These are phyloP conservation scores for Cervus canadensis DNA, from an alignment of 2,113 vertebrate species.

Conservation along the genomic window DNA sequence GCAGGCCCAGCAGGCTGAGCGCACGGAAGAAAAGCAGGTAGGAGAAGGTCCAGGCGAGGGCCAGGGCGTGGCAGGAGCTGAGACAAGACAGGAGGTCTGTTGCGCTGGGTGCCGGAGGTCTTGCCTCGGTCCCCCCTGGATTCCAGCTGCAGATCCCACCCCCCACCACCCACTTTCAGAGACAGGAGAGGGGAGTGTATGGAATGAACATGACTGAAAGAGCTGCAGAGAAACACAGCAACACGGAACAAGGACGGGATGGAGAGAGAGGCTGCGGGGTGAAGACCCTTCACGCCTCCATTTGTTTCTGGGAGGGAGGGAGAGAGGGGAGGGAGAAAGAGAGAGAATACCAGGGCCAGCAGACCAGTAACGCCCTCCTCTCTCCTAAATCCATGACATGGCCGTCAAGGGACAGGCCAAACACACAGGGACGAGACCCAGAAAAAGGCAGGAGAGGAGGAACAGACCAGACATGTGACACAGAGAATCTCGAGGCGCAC, in stretches of 20 bases:
- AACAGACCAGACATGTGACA: not conserved
- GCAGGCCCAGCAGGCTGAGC: slow-evolving; percentile 82
- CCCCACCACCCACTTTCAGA: not conserved
- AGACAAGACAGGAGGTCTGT: not conserved
- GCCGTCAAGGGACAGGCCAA: not conserved
- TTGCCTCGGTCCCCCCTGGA: not conserved
- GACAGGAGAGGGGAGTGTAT: not conserved
- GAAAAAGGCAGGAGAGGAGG: not conserved
- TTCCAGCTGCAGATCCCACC: not conserved
- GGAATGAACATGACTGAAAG: not conserved
- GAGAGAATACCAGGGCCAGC: not conserved
- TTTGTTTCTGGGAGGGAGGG: not conserved
- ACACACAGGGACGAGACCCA: not conserved
- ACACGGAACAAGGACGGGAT: not conserved
- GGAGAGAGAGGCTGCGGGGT: not conserved
- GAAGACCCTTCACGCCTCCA: not conserved
- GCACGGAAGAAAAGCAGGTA: slow-evolving; percentile 93
- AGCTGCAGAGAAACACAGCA: not conserved
- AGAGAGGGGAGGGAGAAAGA: not conserved
- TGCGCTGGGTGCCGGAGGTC: not conserved
- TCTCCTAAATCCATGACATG: not conserved
- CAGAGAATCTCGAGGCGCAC: too few relatives aligned
- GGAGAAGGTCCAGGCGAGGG: slow-evolving; percentile 89
- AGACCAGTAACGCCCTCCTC: not conserved
- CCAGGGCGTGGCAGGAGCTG: slow-evolving; percentile 86